Base-by-base conservation (phyloP, 2,113 vertebrate genomes). In the Oreamnos americanus region DNA sequence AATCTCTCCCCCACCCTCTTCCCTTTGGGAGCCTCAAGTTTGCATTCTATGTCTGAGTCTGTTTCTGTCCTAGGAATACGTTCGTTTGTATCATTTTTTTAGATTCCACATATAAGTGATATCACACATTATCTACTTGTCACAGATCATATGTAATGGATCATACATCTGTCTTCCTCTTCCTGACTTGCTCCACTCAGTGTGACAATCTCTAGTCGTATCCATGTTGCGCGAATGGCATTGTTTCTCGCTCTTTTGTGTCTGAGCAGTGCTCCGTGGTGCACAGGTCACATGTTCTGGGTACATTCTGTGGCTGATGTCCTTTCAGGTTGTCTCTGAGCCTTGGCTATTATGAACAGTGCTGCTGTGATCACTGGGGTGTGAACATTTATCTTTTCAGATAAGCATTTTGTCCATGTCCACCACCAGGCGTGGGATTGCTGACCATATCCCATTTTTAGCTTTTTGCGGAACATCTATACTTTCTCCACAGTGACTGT, bases 151-250 rank as follows among this genome's bases (percentile, higher is more conserved):
- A 12, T 11, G 3, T 33, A n/a, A 36, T 10, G 10, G 9, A n/a
- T n/a, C 47, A 4, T 4, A 2, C 12, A 1, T 12, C 6, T 23
- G 79, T 36, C 49, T 33, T 6, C 12, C 28, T n/a, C 25, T 5
- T 17, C 30, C 79, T 82, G 19, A 25, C 49, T n/a, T 23, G 33
- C 49, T 53, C 53, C 33, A 8, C 79, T 53, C 11, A 82, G 79
- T 7, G 0, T 23, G 3, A n/a, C 2, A 0, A 25, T 4, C 30
- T 53, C 49, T 25, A 2, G 19, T 19, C 3, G 1, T 13, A 2
- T 5, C 49, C 33, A 2, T 0, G 19, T 25, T 14, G 79, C 19
- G 33, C 6, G 23, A 7, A 15, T 25, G 79, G 30, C 49, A 36
- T 36, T 0, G 4, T 36, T 14, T 25, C 33, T 2, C 2, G 7